Percentiles rank a stretch among this genome's conserved stretches.
Conservation (phyloP, 2,888 invertebrate genomes). For the Microdon myrmicae region DNA sequence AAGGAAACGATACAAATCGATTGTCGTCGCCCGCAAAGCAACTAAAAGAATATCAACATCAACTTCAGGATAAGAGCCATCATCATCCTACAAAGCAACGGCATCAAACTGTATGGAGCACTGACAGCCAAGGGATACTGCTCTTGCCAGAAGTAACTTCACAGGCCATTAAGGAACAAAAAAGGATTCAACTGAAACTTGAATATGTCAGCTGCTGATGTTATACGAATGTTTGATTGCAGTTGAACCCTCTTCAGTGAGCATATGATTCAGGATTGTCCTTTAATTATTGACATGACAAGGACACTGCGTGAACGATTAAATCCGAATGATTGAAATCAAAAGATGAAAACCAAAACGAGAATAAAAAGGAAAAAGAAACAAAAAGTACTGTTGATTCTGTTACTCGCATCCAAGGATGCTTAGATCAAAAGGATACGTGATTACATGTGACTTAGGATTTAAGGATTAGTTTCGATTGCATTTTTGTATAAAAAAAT, state of each 20-base stretch:
- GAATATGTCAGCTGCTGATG: slow-evolving; percentile 23
- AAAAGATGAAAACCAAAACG: slow-evolving; percentile 1
- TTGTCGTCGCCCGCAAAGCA: slow-evolving; percentile 22
- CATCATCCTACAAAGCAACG: slow-evolving; percentile 27
- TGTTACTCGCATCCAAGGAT: slow-evolving; percentile 39
- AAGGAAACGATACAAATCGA: slow-evolving; percentile 49
- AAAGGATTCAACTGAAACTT: slow-evolving; percentile 19
- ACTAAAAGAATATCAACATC: slow-evolving; percentile 35
- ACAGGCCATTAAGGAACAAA: slow-evolving; percentile 1
- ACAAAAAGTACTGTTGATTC: slow-evolving; percentile 29
- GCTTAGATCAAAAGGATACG: slow-evolving; percentile 1
- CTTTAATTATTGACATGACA: slow-evolving; percentile 59
- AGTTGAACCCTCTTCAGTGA: no score
- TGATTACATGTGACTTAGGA: slow-evolving; percentile 11
- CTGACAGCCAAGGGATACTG: slow-evolving; percentile 19
- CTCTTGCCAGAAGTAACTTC: slow-evolving; percentile 26
- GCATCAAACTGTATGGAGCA: slow-evolving; percentile 22
- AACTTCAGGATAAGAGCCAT: slow-evolving; percentile 16
- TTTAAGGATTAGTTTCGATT: slow-evolving; percentile 19
- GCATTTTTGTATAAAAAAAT: slow-evolving; percentile 32
- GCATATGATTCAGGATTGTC: slow-evolving; percentile 56
- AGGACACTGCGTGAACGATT: slow-evolving; percentile 5
- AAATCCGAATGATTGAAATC: no score
- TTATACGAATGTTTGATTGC: slow-evolving; percentile 20
- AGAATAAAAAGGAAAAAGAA: background rate